Evolutionary conservation across 2,113 vertebrate genomes (phyloP).

Genomic region (Chaetodon auriga): DNA sequence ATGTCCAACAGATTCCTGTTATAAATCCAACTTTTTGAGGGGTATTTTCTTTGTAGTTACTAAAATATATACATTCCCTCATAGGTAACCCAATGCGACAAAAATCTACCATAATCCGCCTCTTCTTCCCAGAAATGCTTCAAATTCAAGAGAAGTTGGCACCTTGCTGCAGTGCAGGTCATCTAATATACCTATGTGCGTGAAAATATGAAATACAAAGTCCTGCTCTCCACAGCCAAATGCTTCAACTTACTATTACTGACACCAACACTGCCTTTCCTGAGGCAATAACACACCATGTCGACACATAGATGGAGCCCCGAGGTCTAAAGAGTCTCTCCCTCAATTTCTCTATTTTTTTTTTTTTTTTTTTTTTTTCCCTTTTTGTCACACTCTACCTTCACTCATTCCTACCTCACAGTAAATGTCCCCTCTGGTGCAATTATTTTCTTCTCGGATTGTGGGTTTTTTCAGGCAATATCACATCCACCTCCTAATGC

Average conservation of each 20-base stretch:
- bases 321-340: slow-evolving; percentile 15
- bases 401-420: neutral
- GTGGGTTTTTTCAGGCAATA: neutral
- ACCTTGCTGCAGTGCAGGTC: neutral
- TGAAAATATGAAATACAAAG: neutral
- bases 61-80: fast-evolving
- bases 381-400: neutral
- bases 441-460: neutral
- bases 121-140: neutral
- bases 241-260: slow-evolving; percentile 35
- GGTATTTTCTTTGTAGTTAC: neutral
- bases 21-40: neutral
- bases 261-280: slow-evolving; percentile 28
- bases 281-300: slow-evolving; percentile 14
- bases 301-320: slow-evolving; percentile 31
- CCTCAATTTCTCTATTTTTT: neutral
- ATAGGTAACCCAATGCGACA: neutral
- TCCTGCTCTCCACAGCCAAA: slow-evolving; percentile 14
- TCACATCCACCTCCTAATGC: neutral
- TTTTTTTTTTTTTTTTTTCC: neutral
- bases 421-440: neutral
- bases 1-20: neutral
- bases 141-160: neutral
- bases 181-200: neutral
- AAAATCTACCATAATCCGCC: neutral